These are phyloP conservation scores for rat (Rattus norvegicus) DNA, from an alignment of 2,113 vertebrate species.

Conservation along the genomic window GRCr8 NC_086034.1:73583001-73583500, in stretches of 20 bases:
- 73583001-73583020: no score
- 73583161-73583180: background rate
- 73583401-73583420: background rate
- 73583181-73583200: no score
- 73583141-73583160: no score
- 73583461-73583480: background rate
- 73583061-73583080: no score
- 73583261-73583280: background rate
- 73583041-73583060: no score
- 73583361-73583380: background rate
- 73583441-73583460: background rate
- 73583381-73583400: background rate
- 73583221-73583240: background rate
- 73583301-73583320: background rate
- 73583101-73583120: background rate
- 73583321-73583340: background rate
- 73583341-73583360: background rate
- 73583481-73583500: background rate
- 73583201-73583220: background rate
- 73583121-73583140: background rate
- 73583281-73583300: background rate
- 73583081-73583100: background rate
- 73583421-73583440: background rate
- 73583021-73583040: no score
- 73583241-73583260: background rate